Evolutionary conservation across 2,888 invertebrate species (phyloP).

Genomic region (Congeria kusceri): DNA sequence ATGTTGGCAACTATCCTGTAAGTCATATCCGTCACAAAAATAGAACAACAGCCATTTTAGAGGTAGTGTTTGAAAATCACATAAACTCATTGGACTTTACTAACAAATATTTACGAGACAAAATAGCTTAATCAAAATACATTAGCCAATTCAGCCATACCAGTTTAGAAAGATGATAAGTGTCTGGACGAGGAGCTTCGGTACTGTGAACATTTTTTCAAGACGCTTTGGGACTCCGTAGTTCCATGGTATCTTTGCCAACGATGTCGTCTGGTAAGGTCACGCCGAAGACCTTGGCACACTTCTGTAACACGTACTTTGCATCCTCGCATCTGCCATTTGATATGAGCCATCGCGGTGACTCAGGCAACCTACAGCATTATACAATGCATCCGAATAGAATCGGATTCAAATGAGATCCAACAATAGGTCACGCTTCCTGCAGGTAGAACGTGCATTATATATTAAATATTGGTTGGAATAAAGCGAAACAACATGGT

Average conservation of each 20-base stretch:
- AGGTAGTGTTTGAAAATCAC: too few species aligned
- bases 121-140: not conserved
- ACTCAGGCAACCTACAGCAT: constrained; percentile 67
- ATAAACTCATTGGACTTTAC: too few species aligned
- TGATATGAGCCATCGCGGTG: constrained; percentile 79
- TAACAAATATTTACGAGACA: not conserved
- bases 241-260: constrained; percentile 31
- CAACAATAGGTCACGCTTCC: too few species aligned
- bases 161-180: constrained; percentile 73
- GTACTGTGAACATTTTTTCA: constrained; percentile 65
- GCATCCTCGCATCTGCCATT: constrained; percentile 70
- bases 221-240: constrained; percentile 49
- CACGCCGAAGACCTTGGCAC: constrained; percentile 73
- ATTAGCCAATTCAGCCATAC: constrained; percentile 29
- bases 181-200: constrained; percentile 53
- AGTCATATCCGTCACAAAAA: not conserved
- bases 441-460: too few species aligned
- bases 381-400: too few species aligned
- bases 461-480: too few species aligned
- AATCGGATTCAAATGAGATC: too few species aligned
- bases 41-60: not conserved
- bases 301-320: constrained; percentile 68
- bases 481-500: too few species aligned
- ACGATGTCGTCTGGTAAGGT: constrained; percentile 67
- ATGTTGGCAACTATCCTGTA: constrained; percentile 74